Evolutionary conservation across 2,888 invertebrate species (phyloP), one percentile per base, ranked within the genome.

Genomic region (Galerucella calmariensis): DNA sequence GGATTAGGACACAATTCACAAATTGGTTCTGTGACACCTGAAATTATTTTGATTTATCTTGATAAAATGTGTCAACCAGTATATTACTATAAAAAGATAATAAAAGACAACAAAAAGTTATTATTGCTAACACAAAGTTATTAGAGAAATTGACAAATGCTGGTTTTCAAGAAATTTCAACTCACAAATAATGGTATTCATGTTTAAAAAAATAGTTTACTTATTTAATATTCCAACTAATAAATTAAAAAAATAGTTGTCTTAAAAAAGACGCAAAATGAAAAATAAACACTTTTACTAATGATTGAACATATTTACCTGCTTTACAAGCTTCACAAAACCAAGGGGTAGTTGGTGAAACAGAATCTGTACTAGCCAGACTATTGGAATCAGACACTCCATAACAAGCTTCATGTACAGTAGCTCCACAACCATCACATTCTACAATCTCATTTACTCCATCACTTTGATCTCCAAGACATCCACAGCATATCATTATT

Each of bases 271-370:
- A 4, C 4, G 4, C 35, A 35, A 35, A 35, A 35, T 35, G 35
- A 5, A 35, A 35, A 5, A 5, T 35, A 5, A 35, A 35, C 4
- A 35, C 35, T 35, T 35, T 35, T 35, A 5, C 35, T 35, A 5
- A 35, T 35, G 35, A 5, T 35, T 41, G 35, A 6, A 27, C 44
- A 12, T 24, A 48, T 63, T 69, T 67, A 79, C 79, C 79, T 71
- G 97, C 97, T 82, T 95, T 94, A 85, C 99, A 99, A 6, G 98
- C 96, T 87, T 99, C 99, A 89, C 99, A 99, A 88, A 99, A 99
- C 99, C 99, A 99, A 0, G 98, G 98, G 79, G 99, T 98, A 0
- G 98, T 98, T 44, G 97, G 97, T 71, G 97, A 96, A 0, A 97
- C 94, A 14, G 98, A 98, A 78, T 95, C 95, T 41, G 97, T 96